Base-by-base conservation (phyloP, 2,888 invertebrate species). In the Iphiclides podalirius region DNA sequence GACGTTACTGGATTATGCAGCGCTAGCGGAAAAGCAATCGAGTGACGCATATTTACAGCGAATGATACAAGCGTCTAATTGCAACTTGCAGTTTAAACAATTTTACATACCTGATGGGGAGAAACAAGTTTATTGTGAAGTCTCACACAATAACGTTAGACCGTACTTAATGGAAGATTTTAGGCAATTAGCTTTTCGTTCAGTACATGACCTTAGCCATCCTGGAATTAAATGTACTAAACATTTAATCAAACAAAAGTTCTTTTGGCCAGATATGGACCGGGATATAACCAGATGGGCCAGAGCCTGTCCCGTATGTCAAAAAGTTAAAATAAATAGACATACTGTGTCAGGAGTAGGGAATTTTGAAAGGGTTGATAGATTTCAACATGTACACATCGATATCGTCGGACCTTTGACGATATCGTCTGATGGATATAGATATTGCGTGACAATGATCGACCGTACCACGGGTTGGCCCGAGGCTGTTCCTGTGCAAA, bases 401-500 rank as follows among this genome's bases (percentile, higher is more conserved):
- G 58, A 54, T 33, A 31, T 55, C 1, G 42, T 56, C 1, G 57
- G 57, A 1, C 57, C 57, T 0, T 35, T 58, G 3, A 51, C 53
- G 2, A 52, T 28, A 1, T 42, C 52, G 0, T 26, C 23, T n/a
- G 48, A 59, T 4, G 61, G 57, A 0, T 54, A 44, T 12, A 42
- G 55, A 7, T 64, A 61, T 16, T 53, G 43, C 3, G 13, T 64
- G 1, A 63, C 61, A 0, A 48, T 55, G 12, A 54, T 59, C 34
- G 59, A 60, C 37, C 39, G 59, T 6, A 6, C 6, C 9, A 59
- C 63, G 0, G 20, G 52, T 0, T 64, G 60, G 61, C 55, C 57
- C 1, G 60, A 64, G 48, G 60, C 56, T 0, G 37, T 55, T 8
- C 60, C 63, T 1, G 8, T 7, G 6, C 26, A 26, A 26, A 1